Percentiles rank a stretch among this genome's conserved stretches.
Conservation (phyloP, 2,888 invertebrate species). For the Phasia obesa region DNA sequence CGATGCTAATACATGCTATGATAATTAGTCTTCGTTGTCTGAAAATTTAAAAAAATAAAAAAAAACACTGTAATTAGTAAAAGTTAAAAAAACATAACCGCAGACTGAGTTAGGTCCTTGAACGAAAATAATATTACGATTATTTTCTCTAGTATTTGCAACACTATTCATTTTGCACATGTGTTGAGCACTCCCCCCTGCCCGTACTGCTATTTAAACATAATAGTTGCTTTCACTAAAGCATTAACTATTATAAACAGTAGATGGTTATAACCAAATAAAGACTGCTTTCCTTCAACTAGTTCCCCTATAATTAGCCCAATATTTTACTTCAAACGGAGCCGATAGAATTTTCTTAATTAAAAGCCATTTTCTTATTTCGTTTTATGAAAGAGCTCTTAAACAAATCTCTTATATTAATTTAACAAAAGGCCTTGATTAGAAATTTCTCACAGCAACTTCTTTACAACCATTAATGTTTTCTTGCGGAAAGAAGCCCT, state of each 20-base stretch:
- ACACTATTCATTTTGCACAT: too few relatives aligned
- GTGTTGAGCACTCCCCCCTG: too few relatives aligned
- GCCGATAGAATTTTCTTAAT: slow-evolving; percentile 40
- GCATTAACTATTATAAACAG: too few relatives aligned
- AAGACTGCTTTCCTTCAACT: too few relatives aligned
- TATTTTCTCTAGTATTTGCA: too few relatives aligned
- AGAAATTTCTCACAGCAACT: slow-evolving; percentile 31
- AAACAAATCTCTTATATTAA: slow-evolving; percentile 34
- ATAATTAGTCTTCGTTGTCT: too few relatives aligned
- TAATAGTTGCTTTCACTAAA: background rate
- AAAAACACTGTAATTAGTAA: too few relatives aligned
- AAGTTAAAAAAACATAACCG: background rate
- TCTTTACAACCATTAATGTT: slow-evolving; percentile 13
- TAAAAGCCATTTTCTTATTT: slow-evolving; percentile 19
- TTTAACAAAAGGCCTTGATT: slow-evolving; percentile 52
- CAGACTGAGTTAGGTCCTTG: background rate
- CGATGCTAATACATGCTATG: too few relatives aligned
- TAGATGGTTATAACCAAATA: too few relatives aligned
- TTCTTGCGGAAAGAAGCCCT: slow-evolving; percentile 3
- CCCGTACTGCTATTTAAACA: background rate
- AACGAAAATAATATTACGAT: background rate
- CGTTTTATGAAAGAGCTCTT: background rate
- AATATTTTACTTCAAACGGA: background rate
- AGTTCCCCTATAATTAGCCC: background rate
- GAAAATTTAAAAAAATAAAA: too few relatives aligned